phyloP scores from a whole-genome alignment of 2,797 vertebrate genomes.

The Sebastes taczanowskii region DNA sequence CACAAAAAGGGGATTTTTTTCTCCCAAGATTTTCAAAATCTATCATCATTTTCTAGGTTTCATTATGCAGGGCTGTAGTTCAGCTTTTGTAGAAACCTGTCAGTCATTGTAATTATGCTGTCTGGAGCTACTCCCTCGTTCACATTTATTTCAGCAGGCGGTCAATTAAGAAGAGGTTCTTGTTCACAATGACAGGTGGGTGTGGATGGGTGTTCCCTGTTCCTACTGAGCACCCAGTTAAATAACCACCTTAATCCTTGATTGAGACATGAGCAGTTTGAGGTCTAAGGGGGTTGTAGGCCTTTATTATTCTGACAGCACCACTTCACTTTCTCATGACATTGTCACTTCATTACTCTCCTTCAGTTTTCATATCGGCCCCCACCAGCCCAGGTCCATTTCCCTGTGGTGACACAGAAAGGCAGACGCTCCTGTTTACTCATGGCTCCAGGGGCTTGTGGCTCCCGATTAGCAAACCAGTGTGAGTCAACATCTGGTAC shows the following conservation, averaged over 20 bases:
- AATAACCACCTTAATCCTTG: slow-evolving; percentile 41
- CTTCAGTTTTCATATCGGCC: slow-evolving; percentile 38
- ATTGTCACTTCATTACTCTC: slow-evolving; percentile 36
- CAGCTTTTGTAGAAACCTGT: not conserved
- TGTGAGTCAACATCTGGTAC: slow-evolving; percentile 84
- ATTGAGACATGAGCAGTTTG: slow-evolving; percentile 49
- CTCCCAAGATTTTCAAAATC: not conserved
- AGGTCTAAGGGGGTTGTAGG: slow-evolving; percentile 5
- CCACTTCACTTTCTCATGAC: slow-evolving; percentile 34
- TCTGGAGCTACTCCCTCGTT: slow-evolving; percentile 10
- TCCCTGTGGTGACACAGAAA: slow-evolving; percentile 61
- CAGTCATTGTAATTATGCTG: slow-evolving; percentile 12
- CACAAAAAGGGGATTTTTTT: not conserved
- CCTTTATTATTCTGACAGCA: slow-evolving; percentile 23
- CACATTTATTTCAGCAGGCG: slow-evolving; percentile 27
- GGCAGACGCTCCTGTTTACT: slow-evolving; percentile 78
- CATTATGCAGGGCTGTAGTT: not conserved
- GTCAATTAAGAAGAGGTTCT: slow-evolving; percentile 36
- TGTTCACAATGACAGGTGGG: slow-evolving; percentile 46
- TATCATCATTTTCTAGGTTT: not conserved
- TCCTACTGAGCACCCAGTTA: slow-evolving; percentile 29
- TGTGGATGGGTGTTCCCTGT: slow-evolving; percentile 40
- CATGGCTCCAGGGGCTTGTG: slow-evolving; percentile 81
- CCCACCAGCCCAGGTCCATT: slow-evolving; percentile 20
- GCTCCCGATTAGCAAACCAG: slow-evolving; percentile 84